These are phyloP conservation scores for Lydus trimaculatus DNA, from an alignment of 2,888 invertebrate species.

Conservation along the genomic window DNA sequence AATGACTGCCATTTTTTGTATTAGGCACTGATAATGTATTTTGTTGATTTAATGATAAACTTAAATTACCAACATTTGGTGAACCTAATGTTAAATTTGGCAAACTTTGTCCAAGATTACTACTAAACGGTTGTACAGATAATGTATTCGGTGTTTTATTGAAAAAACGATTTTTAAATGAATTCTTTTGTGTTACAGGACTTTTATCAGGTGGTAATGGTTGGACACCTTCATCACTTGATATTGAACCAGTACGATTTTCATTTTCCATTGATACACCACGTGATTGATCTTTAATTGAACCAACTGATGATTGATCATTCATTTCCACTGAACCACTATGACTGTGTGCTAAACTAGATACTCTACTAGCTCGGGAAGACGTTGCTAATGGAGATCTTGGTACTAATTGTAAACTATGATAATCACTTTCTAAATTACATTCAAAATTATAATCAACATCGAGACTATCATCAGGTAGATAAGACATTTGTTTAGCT, in stretches of 20 bases:
- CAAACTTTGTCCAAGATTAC: conserved; percentile 76
- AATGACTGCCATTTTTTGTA: conserved; percentile 58
- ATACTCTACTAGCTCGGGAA: conserved; percentile 70
- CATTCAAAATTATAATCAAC: conserved; percentile 55
- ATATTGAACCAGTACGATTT: conserved; percentile 69
- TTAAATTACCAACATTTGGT: conserved; percentile 56
- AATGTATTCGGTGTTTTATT: conserved; percentile 73
- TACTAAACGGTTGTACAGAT: conserved; percentile 74
- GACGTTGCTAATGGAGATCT: conserved; percentile 60
- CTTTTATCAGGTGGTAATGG: conserved; percentile 61
- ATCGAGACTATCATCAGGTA: conserved; percentile 52
- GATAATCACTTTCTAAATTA: conserved; percentile 56
- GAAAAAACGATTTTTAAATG: conserved; percentile 57
- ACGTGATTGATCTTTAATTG: conserved; percentile 62
- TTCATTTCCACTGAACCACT: conserved; percentile 75
- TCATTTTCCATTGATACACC: conserved; percentile 71
- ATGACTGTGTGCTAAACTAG: conserved; percentile 77
- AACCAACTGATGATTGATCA: conserved; percentile 64
- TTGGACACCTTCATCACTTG: conserved; percentile 69
- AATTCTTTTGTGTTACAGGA: conserved; percentile 56
- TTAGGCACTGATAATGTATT: conserved; percentile 67
- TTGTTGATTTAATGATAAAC: conserved; percentile 56
- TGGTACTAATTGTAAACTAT: conserved; percentile 56
- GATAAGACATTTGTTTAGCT: conserved; percentile 62
- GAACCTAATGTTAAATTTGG: conserved; percentile 72